Percentiles rank a stretch among this genome's conserved stretches.
These are phyloP conservation scores for Eupleurogrammus muticus DNA, from an alignment of 2,797 vertebrate genomes.

Conservation along the genomic window DNA sequence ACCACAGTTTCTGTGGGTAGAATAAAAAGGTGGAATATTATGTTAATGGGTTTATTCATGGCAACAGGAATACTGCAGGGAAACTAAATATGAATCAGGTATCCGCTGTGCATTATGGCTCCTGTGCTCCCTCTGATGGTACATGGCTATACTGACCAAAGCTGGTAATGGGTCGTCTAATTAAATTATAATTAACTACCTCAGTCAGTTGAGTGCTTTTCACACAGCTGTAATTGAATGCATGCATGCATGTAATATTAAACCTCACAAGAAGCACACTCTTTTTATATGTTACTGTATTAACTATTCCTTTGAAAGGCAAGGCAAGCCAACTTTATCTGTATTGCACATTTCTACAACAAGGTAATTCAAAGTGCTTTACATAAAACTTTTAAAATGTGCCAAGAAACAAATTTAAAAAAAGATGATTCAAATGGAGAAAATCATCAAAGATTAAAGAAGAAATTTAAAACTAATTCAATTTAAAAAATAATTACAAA, in stretches of 20 bases:
- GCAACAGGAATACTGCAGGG: conserved; percentile 38
- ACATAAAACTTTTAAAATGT: too few species aligned
- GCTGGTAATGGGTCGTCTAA: conserved; percentile 29
- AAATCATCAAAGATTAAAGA: too few species aligned
- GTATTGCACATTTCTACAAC: too few species aligned
- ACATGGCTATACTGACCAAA: conserved; percentile 16
- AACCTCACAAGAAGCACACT: background rate
- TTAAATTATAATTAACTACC: conserved; percentile 13
- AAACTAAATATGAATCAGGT: conserved; percentile 10
- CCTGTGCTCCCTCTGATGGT: conserved; percentile 62
- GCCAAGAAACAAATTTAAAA: too few species aligned
- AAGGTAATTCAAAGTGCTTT: too few species aligned
- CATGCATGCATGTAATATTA: background rate
- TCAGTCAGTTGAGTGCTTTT: conserved; percentile 12
- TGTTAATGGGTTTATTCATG: conserved; percentile 43
- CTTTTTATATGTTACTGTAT: background rate
- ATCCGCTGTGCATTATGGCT: conserved; percentile 14
- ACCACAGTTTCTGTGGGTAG: conserved; percentile 17
- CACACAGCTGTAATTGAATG: conserved; percentile 1
- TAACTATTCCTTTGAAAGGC: background rate
- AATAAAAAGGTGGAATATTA: conserved; percentile 40
- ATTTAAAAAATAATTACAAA: too few species aligned
- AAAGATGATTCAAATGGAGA: too few species aligned
- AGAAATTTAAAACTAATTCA: too few species aligned
- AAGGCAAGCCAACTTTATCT: too few species aligned